phyloP scores from a whole-genome alignment of 1,140 invertebrate species.

The Heliconius hermathena region DNA sequence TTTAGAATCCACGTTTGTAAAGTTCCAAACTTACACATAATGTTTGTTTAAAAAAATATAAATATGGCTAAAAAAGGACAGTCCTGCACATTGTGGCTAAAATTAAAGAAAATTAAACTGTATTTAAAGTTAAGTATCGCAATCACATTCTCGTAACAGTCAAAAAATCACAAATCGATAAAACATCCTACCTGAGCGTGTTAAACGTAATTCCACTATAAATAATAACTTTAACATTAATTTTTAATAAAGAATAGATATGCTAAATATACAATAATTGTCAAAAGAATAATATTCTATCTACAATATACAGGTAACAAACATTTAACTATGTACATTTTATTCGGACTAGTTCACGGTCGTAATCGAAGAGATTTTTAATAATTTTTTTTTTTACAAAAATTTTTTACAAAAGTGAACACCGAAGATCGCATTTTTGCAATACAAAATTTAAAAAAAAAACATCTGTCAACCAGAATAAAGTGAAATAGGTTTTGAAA shows the following conservation, averaged over 20 bases:
- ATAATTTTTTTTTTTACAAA: slow-evolving; percentile 61
- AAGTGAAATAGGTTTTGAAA: background rate
- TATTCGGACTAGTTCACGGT: slow-evolving; percentile 79
- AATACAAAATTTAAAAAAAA: background rate
- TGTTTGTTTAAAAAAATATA: slow-evolving; percentile 77
- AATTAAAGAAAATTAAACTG: slow-evolving; percentile 56
- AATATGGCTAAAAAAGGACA: slow-evolving; percentile 77
- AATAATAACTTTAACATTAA: slow-evolving; percentile 74
- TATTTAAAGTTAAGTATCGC: slow-evolving; percentile 57
- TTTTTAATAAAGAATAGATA: slow-evolving; percentile 65
- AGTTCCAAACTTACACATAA: slow-evolving; percentile 78
- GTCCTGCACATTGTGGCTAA: slow-evolving; percentile 64
- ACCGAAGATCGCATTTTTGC: slow-evolving; percentile 33
- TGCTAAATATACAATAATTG: slow-evolving; percentile 75
- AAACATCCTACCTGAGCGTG: slow-evolving; percentile 64
- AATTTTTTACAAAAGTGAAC: slow-evolving; percentile 63
- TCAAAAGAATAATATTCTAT: slow-evolving; percentile 79
- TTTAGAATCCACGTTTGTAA: slow-evolving; percentile 78
- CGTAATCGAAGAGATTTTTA: slow-evolving; percentile 67
- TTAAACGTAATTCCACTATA: slow-evolving; percentile 64
- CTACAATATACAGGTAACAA: slow-evolving; percentile 82
- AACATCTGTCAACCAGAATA: background rate
- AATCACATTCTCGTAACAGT: slow-evolving; percentile 61
- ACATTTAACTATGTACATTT: slow-evolving; percentile 80
- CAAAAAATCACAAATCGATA: slow-evolving; percentile 52